Evolutionary conservation across 1,140 invertebrate genomes (phyloP).

Genomic region (Drosophila micromelanica): DNA sequence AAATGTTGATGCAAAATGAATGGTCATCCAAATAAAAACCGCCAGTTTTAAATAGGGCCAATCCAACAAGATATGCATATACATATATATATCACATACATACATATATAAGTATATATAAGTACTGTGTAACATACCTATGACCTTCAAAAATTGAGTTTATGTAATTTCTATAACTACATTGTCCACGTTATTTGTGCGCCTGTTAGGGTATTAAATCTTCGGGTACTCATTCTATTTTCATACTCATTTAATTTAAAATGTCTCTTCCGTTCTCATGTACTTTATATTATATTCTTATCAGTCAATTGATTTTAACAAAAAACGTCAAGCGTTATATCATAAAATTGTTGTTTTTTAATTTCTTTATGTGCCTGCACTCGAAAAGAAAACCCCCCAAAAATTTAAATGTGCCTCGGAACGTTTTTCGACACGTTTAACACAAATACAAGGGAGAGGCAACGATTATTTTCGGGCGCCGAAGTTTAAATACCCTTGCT

Average conservation of each 20-base stretch:
- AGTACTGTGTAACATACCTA: too few species aligned
- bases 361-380: constrained; percentile 36
- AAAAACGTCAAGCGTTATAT: constrained; percentile 16
- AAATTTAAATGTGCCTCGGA: constrained; percentile 49
- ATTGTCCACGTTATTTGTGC: too few species aligned
- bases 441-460: constrained; percentile 42
- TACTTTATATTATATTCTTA: constrained; percentile 22
- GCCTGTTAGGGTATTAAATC: too few species aligned
- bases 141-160: too few species aligned
- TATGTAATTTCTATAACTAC: too few species aligned
- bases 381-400: constrained; percentile 61
- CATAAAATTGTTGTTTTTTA: constrained; percentile 30
- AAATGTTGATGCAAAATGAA: background rate
- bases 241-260: background rate
- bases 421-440: constrained; percentile 36
- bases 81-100: too few species aligned
- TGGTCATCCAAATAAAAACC: too few species aligned
- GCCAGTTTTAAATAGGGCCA: too few species aligned
- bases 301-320: constrained; percentile 34
- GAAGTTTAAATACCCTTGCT: background rate
- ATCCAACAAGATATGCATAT: too few species aligned
- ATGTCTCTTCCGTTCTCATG: background rate
- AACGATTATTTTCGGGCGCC: constrained; percentile 15
- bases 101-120: too few species aligned
- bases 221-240: too few species aligned